A percentile compares a stretch with the other conserved stretches of the same genome.
These are phyloP conservation scores for Plumapathes pennacea DNA, from an alignment of 92 coral and sea anemone species.

Conservation along the genomic window DNA sequence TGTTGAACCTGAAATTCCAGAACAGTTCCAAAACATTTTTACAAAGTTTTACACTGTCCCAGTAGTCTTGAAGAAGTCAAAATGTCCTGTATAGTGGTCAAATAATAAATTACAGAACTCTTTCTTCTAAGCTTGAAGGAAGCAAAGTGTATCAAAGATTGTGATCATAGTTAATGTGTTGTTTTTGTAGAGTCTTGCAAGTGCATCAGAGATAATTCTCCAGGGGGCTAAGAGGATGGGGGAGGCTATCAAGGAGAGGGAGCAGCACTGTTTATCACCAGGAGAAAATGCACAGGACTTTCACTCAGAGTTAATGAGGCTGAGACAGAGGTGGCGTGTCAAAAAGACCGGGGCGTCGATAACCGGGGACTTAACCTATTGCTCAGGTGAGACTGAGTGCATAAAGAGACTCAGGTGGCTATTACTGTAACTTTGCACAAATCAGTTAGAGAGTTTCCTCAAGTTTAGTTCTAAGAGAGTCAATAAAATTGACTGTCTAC, in stretches of 20 bases:
- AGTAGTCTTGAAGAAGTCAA: not conserved
- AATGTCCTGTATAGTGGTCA: not conserved
- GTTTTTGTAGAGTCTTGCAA: slow-evolving; percentile 59
- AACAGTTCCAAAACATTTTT: no score
- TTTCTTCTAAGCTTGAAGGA: not conserved
- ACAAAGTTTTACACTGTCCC: no score
- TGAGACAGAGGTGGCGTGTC: slow-evolving; percentile 85
- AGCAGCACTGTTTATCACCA: slow-evolving; percentile 39
- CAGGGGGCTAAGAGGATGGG: slow-evolving; percentile 87
- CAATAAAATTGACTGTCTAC: no score
- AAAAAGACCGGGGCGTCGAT: slow-evolving; percentile 84
- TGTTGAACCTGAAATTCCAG: not conserved
- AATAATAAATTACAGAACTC: not conserved
- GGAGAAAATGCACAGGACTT: slow-evolving; percentile 61
- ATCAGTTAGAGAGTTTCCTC: no score
- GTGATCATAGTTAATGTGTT: not conserved
- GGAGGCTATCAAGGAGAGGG: slow-evolving; percentile 86
- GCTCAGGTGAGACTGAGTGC: slow-evolving; percentile 50
- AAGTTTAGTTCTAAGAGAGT: no score
- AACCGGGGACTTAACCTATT: slow-evolving; percentile 92
- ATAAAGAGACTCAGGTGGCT: not conserved
- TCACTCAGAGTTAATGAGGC: slow-evolving; percentile 87
- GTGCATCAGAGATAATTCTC: slow-evolving; percentile 83
- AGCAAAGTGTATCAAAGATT: not conserved
- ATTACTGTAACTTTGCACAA: no score